A percentile compares a stretch with the other conserved stretches of the same genome.
Conservation (phyloP, 2,797 vertebrate genomes). For the Gymnocypris eckloni region DNA sequence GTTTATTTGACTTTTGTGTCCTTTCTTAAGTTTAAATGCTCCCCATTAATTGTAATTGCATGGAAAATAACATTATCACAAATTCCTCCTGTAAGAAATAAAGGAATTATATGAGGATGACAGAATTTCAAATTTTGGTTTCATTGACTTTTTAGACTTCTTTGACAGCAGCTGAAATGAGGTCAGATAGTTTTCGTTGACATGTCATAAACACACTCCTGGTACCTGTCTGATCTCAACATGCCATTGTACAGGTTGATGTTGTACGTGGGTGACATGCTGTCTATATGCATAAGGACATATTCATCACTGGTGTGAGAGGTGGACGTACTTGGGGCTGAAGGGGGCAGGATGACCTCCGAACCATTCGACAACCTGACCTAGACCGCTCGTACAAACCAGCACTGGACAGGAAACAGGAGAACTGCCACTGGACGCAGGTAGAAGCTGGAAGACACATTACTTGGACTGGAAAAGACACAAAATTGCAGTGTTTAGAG, state of each 20-base stretch:
- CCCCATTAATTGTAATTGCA: neutral
- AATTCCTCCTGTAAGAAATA: neutral
- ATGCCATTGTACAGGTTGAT: conserved; percentile 32
- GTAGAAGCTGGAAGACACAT: conserved; percentile 9
- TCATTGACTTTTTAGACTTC: neutral
- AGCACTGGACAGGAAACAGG: neutral
- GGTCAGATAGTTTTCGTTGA: conserved; percentile 33
- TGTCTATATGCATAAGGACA: conserved; percentile 53
- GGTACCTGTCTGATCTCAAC: conserved; percentile 28
- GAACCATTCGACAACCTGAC: conserved; percentile 2
- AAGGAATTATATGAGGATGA: neutral
- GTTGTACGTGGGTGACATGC: conserved; percentile 42
- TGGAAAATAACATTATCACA: neutral
- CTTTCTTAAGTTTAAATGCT: neutral
- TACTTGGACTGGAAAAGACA: conserved; percentile 4
- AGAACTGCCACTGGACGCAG: conserved; percentile 9
- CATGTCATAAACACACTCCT: conserved; percentile 51
- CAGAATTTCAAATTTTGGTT: neutral
- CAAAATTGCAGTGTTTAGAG: neutral
- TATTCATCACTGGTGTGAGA: conserved; percentile 33
- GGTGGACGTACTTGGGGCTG: conserved; percentile 20
- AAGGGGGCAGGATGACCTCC: conserved; percentile 13
- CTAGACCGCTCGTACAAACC: neutral
- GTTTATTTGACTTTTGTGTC: neutral
- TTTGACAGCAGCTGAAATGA: conserved; percentile 26